Percentiles rank a stretch among this genome's conserved stretches.
Conservation (phyloP, 1,140 invertebrate genomes). For the Drosophila sucinea region DNA sequence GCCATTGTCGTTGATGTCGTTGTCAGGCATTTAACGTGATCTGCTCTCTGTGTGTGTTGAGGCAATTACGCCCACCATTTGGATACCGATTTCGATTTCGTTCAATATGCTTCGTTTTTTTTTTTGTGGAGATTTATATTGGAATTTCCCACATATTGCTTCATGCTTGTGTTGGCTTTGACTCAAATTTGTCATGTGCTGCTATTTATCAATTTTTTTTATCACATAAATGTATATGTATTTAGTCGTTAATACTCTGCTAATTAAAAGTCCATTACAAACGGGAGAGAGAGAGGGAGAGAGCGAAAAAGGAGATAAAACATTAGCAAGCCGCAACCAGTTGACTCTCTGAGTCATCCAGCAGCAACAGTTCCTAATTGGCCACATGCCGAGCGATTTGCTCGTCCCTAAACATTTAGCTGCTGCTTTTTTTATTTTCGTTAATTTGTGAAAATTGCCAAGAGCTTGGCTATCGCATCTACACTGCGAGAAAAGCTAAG, state of each 20-base stretch:
- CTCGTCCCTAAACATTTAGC: slow-evolving; percentile 37
- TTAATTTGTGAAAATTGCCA: slow-evolving; percentile 66
- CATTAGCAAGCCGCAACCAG: slow-evolving; percentile 41
- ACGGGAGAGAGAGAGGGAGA: not conserved
- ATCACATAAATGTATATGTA: not conserved
- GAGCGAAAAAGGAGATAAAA: slow-evolving; percentile 40
- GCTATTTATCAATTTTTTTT: slow-evolving; percentile 12
- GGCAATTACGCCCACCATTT: slow-evolving; percentile 73
- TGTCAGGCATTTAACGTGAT: slow-evolving; percentile 66
- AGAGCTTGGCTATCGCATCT: slow-evolving; percentile 47
- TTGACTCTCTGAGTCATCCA: slow-evolving; percentile 36
- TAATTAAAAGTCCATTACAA: slow-evolving; percentile 57
- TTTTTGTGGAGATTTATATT: slow-evolving; percentile 38
- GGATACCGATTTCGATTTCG: slow-evolving; percentile 51
- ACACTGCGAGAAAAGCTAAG: slow-evolving; percentile 32
- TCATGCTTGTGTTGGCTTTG: slow-evolving; percentile 20
- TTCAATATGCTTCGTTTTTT: slow-evolving; percentile 44
- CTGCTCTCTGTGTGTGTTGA: slow-evolving; percentile 56
- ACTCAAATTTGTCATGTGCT: slow-evolving; percentile 52
- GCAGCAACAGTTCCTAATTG: slow-evolving; percentile 53
- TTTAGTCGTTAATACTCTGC: slow-evolving; percentile 15
- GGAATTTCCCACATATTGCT: slow-evolving; percentile 69
- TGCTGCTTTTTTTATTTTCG: slow-evolving; percentile 31
- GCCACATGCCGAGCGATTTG: slow-evolving; percentile 34
- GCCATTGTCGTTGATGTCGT: slow-evolving; percentile 21